Evolutionary conservation across 2,113 vertebrate genomes (phyloP), one percentile per base, ranked within the genome.

Genomic region (Dipodomys stephensi): DNA sequence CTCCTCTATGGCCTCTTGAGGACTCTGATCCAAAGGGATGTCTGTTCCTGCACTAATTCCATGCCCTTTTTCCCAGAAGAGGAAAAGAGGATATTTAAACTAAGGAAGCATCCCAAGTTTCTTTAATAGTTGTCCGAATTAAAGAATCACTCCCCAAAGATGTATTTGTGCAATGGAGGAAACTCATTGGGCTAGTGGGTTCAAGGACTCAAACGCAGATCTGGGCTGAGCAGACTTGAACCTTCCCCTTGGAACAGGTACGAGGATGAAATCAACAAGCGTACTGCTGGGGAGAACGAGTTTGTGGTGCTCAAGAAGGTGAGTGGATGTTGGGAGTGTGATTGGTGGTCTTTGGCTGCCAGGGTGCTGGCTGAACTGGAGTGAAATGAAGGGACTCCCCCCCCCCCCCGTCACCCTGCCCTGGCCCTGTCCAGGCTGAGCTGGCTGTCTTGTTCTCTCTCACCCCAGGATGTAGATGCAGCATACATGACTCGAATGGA

Each of bases 251-350:
- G 49, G 89, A 7, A 85, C 94, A 99, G 99, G 96, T 99, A 99
- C 1, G 98, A 99, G 94, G 98, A 99, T 67, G 99, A 99, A 97
- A 99, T 99, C 98, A 99, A 99, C 97, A 99, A 98, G 60, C 98
- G 98, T 65, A 98, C 98, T 27, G 93, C 92, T 22, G 98, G 97
- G 30, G 99, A 99, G 97, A 99, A 99, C 0, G 98, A 99, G 46
- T 99, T 99, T 98, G 99, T 99, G 95, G 96, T 99, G 94, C 97
- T 99, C 91, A 99, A 99, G 97, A 99, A 99, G 98, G 99, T 99
- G 92, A 96, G 96, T 44, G 15, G 46, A 77, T 18, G 23, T 5
- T 11, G 3, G 8, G 62, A 64, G 35, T 18, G 1, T 69, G 83
- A 44, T 6, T 44, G 32, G 4, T 46, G 85, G 23, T n/a, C 35